These are phyloP conservation scores for Bilobella aurantiaca DNA, from an alignment of 1,140 invertebrate species.

Conservation along the genomic window DNA sequence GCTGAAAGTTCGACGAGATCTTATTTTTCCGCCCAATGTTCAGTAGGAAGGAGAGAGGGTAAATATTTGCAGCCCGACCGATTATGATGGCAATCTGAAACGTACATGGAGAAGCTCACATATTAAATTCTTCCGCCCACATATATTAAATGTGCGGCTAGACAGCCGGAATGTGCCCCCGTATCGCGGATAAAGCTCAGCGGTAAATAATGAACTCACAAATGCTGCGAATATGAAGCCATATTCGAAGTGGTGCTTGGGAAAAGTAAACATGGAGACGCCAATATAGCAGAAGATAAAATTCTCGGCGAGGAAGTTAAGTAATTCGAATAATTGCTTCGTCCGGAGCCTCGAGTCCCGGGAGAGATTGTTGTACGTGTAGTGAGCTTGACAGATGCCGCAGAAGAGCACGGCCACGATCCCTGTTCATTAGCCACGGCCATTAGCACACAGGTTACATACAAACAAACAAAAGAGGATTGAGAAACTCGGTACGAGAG, in stretches of 20 bases:
- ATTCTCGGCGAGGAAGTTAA: conserved; percentile 95
- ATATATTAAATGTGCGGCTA: too few relatives aligned
- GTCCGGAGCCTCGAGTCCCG: conserved; percentile 66
- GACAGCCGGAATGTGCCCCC: too few relatives aligned
- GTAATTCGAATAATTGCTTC: conserved; percentile 87
- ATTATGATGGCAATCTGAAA: conserved; percentile 70
- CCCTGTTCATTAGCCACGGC: too few relatives aligned
- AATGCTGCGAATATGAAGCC: conserved; percentile 86
- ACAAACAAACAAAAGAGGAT: too few relatives aligned
- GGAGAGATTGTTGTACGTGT: conserved; percentile 51
- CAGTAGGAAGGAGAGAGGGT: conserved; percentile 82
- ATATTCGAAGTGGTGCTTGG: conserved; percentile 83
- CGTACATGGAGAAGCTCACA: too few relatives aligned
- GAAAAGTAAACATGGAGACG: conserved; percentile 97
- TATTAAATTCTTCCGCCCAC: too few relatives aligned
- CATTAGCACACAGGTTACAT: too few relatives aligned
- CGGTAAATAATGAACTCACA: too few relatives aligned
- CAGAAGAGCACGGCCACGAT: conserved; percentile 95
- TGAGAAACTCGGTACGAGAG: too few relatives aligned
- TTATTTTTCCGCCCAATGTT: conserved; percentile 88
- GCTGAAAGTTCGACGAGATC: conserved; percentile 88
- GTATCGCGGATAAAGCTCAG: too few relatives aligned
- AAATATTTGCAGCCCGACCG: conserved; percentile 85
- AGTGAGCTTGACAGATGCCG: conserved; percentile 98
- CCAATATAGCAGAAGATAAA: conserved; percentile 99